Evolutionary conservation across 2,888 invertebrate species (phyloP), one percentile per base, ranked within the genome.

Genomic region (Tuta absoluta): DNA sequence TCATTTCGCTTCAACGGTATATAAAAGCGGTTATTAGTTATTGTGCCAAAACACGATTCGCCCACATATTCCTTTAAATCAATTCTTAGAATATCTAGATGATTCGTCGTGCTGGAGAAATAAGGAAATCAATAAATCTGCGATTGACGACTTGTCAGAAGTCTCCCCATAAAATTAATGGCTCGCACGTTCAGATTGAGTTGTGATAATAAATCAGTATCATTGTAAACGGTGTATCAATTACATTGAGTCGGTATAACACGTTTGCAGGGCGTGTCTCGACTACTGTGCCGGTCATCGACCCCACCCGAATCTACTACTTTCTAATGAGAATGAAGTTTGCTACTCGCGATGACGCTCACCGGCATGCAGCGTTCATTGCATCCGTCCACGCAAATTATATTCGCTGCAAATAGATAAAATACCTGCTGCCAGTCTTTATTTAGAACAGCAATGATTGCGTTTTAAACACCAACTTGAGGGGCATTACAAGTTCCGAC

Each of bases 291-390:
- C 75, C 80, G 87, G 87, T 85, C 88, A 79, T 77, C 79, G 87
- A 77, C 82, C 86, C 73, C 69, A 72, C 78, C 80, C 85, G 81
- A 89, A 89, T 85, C 84, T 82, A 80, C 75, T 74, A 89, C 91
- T 91, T 91, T 91, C 90, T 90, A 90, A 87, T 84, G 80, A 82
- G 80, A 85, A 83, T 85, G 82, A 80, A 85, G 74, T 81, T 81
- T 75, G 77, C 76, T 79, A 75, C 76, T 76, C 77, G 75, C 76
- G 79, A 81, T 81, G 81, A 80, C 76, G 75, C 74, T 74, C 76
- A 71, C 70, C 67, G 70, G 77, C 78, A 77, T 80, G 77, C 79
- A 77, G 71, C 62, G 69, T 66, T 65, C 71, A 81, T 84, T 77
- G 77, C 78, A 76, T 77, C 73, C 72, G 72, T 70, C 72, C 68